Evolutionary conservation across 2,888 invertebrate species (phyloP).

Genomic region (Trachelus stipa): DNA sequence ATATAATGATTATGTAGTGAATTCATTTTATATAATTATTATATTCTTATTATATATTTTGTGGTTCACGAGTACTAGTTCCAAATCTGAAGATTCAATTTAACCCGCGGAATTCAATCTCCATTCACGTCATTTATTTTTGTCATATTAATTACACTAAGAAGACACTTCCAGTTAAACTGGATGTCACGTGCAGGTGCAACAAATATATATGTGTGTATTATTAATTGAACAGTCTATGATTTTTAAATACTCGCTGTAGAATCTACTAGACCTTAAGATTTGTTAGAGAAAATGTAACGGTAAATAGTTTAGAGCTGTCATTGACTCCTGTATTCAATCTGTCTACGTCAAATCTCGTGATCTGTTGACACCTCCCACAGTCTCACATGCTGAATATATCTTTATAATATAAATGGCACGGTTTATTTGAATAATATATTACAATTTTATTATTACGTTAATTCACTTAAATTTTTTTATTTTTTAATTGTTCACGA

Average conservation of each 20-base stretch:
- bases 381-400: not conserved
- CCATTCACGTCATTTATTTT: not conserved
- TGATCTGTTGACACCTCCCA: not conserved
- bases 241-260: not conserved
- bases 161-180: not conserved
- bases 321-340: not conserved
- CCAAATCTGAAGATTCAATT: not conserved
- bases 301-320: not conserved
- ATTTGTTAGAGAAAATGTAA: not conserved
- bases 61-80: not conserved
- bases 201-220: not conserved
- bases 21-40: not conserved
- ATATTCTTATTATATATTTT: not conserved
- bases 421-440: not conserved
- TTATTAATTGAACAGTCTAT: not conserved
- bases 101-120: not conserved
- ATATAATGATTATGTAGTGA: not conserved
- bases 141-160: not conserved
- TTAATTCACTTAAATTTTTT: not conserved
- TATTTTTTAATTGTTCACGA: too few species aligned
- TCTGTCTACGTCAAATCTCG: not conserved
- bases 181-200: not conserved
- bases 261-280: not conserved
- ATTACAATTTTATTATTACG: not conserved
- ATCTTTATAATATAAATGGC: not conserved